These are phyloP conservation scores for Indicator maculatus DNA, from an alignment of 2,113 vertebrate genomes.

Conservation along the genomic window DNA sequence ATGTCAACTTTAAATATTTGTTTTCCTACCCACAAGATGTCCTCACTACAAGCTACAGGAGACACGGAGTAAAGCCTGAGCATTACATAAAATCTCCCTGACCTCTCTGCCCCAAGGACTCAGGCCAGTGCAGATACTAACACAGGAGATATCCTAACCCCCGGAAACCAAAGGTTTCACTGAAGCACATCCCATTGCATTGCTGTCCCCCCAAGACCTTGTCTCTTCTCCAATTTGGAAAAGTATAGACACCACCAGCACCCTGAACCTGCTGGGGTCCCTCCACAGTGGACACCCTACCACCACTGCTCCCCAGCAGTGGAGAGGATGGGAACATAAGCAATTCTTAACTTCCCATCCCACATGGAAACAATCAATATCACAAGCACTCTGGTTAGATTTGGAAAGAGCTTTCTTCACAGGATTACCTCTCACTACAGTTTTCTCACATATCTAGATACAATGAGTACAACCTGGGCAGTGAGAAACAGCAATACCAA, in stretches of 20 bases:
- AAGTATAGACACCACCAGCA: not conserved
- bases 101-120: not conserved
- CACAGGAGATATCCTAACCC: not conserved
- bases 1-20: not conserved
- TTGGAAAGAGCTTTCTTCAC: not conserved
- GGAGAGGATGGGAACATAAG: not conserved
- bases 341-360: not conserved
- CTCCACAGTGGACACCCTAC: rapidly evolving
- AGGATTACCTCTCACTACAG: rapidly evolving
- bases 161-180: not conserved
- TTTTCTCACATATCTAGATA: not conserved
- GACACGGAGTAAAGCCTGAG: not conserved
- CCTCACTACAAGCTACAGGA: not conserved
- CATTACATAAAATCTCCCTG: not conserved
- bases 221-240: not conserved
- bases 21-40: not conserved
- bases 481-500: not conserved
- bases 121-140: not conserved
- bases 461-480: not conserved
- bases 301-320: not conserved
- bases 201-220: not conserved
- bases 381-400: not conserved
- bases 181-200: not conserved
- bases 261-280: rapidly evolving
- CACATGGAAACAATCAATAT: not conserved